Base-by-base conservation (phyloP, 2,797 vertebrate genomes). In the Sphenodon punctatus region DNA sequence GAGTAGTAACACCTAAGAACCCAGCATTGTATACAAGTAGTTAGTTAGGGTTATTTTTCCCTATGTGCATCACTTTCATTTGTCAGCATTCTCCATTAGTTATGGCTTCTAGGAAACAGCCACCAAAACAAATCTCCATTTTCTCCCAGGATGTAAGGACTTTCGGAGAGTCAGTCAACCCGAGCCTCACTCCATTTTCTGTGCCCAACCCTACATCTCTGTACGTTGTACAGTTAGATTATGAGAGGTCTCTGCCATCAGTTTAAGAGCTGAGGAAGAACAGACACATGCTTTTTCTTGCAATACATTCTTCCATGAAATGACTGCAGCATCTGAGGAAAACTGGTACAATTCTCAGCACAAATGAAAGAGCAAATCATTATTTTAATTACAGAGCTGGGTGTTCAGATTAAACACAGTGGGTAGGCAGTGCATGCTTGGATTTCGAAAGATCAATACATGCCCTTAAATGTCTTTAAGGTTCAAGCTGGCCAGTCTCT, bases 341-440 rank as follows among this genome's bases (percentile, higher is more conserved):
- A n/a, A 78, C 32, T 38, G 34, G 30, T 22, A 25, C 36, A 13
- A 59, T 80, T 67, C 83, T 75, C 42, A 63, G 19, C 36, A 43
- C 20, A 75, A 59, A 67, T 73, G 36, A 65, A 77, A 71, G n/a
- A 83, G 55, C 13, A 85, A 64, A 73, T 25, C 36, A 25, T 13
- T 42, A 42, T 39, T 78, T 72, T 70, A 78, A 85, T 85, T 67
- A 49, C 32, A 64, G 60, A 67, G 19, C 19, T 72, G 81, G 48
- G n/a, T 77, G 73, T 2, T 72, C 75, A 85, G 27, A 61, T 84
- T 60, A 77, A 67, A 38, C 43, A 22, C 67, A 71, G 67, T 42
- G 58, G 76, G 67, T 12, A 64, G 14, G 15, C 32, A 43, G 49
- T 71, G 45, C 2, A 5, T 78, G 63, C 66, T 56, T 59, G 41